phyloP scores from a whole-genome alignment of 2,888 invertebrate genomes.

The Mamestra brassicae region DNA sequence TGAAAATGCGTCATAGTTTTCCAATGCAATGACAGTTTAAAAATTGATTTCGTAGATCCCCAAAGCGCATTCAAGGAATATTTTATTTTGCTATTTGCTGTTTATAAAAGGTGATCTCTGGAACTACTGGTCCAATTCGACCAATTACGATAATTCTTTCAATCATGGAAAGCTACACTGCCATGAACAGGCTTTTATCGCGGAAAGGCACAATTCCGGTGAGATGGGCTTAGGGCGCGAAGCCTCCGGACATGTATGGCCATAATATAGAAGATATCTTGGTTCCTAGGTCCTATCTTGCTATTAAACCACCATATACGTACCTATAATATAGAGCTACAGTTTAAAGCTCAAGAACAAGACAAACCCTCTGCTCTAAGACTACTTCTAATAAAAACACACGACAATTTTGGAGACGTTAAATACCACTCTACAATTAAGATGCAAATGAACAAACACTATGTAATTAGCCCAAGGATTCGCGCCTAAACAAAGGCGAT shows the following conservation, averaged over 20 bases:
- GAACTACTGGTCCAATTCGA: neutral
- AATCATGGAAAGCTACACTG: too few relatives aligned
- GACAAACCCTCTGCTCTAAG: neutral
- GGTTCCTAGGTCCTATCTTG: neutral
- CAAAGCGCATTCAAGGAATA: too few relatives aligned
- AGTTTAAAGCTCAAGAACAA: neutral
- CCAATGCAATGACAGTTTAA: neutral
- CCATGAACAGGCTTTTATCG: neutral
- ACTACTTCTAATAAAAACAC: neutral
- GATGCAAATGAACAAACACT: slow-evolving; percentile 42
- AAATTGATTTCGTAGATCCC: too few relatives aligned
- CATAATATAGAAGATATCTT: neutral
- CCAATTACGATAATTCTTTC: too few relatives aligned
- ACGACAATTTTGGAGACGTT: neutral
- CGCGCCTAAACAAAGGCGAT: slow-evolving; percentile 47
- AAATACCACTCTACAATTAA: slow-evolving; percentile 15
- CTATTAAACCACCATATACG: too few relatives aligned
- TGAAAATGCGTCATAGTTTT: neutral
- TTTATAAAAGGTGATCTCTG: neutral
- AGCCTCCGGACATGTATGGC: too few relatives aligned
- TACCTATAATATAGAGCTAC: too few relatives aligned
- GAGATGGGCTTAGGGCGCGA: too few relatives aligned
- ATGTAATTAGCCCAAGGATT: slow-evolving; percentile 54
- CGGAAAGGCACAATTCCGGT: neutral
- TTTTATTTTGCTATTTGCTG: neutral